Evolutionary conservation across 2,797 vertebrate species (phyloP).

Genomic region (Spinus pinus): DNA sequence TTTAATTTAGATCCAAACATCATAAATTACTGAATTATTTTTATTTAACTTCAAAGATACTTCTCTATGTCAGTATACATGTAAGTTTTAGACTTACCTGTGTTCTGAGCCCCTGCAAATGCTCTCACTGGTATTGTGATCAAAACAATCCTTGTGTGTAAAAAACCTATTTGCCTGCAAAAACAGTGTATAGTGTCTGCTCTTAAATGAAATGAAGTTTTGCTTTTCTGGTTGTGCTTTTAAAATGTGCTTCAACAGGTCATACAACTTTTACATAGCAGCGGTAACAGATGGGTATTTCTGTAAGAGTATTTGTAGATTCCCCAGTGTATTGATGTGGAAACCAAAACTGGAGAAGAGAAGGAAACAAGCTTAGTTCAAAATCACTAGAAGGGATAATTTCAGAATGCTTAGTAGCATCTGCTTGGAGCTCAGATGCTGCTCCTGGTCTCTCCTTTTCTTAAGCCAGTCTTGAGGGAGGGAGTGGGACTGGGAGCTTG

Average conservation of each 20-base stretch:
- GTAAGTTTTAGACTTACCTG: background rate
- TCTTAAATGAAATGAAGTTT: background rate
- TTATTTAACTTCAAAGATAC: background rate
- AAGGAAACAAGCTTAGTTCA: background rate
- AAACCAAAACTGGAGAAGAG: background rate
- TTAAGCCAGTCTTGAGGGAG: background rate
- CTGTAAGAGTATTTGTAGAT: background rate
- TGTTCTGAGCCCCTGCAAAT: background rate
- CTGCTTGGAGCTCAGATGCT: background rate
- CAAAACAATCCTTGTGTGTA: background rate
- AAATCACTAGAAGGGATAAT: background rate
- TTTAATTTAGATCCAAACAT: background rate
- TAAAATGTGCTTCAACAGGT: background rate
- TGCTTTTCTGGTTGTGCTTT: background rate
- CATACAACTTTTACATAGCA: rapidly evolving
- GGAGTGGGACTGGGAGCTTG: background rate
- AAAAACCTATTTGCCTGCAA: background rate
- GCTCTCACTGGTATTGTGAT: background rate
- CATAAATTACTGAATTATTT: background rate
- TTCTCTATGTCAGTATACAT: background rate
- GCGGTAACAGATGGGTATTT: background rate
- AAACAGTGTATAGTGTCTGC: background rate
- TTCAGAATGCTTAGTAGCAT: background rate
- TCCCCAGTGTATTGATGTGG: background rate
- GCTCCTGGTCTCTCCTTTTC: background rate